Evolutionary conservation across 2,797 vertebrate genomes (phyloP), one percentile per base, ranked within the genome.

Genomic region (Macropus fuliginosus): DNA sequence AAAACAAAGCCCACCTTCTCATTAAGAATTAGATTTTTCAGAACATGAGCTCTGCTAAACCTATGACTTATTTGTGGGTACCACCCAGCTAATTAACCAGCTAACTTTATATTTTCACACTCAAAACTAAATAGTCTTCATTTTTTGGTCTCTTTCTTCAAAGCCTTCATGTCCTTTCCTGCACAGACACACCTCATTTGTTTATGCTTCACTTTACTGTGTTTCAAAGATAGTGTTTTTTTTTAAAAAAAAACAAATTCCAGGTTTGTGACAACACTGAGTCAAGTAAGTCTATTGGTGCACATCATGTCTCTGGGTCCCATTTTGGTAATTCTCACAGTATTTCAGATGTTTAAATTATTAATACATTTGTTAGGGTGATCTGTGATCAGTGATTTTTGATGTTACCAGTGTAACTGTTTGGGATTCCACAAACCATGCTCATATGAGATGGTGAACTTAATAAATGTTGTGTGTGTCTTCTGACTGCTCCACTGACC

Each of bases 21-120:
- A 97, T 91, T 55, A 34, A 40, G 29, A 94, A 4, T 92, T 92
- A 90, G 8, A 91, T 62, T 62, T 91, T 95, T 54, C 87, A 89
- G 46, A 89, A 28, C 28, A 40, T 89, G 46, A 54, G 40, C 52
- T 90, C 87, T 90, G 27, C 29, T 54, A 90, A 90, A 31, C 46
- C 46, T 54, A 0, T 52, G 87, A 46, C 50, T 90, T 52, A 46
- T 52, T 54, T 54, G 87, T 90, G 87, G 46, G 40, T 29, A 90
- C 0, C 1, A 28, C 87, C 46, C 28, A 90, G 87, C 46, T 90
- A 90, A 90, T 90, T 29, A 52, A 13, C 9, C 40, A 50, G 50
- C 31, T 90, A 46, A 54, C 87, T 54, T 54, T 9, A 90, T 54
- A 90, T 90, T 54, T 90, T 52, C 29, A 90, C 46, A 52, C 59